Percentiles rank a stretch among this genome's conserved stretches.
Conservation (phyloP, 2,113 vertebrate genomes). For the Azemiops feae region DNA sequence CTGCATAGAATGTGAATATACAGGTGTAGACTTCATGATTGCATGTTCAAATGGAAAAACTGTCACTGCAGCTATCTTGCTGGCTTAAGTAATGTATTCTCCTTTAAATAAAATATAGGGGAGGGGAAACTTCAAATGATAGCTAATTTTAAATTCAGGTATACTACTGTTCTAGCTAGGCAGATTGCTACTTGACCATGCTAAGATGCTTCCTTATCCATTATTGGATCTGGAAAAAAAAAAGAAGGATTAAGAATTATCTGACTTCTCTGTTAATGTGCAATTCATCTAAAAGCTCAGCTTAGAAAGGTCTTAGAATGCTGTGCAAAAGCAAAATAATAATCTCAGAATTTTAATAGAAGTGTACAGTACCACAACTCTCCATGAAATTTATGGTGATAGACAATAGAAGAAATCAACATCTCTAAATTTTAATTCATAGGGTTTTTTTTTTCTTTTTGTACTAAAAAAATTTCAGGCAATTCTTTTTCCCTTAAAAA, state of each 20-base stretch:
- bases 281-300: conserved; percentile 85
- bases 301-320: conserved; percentile 69
- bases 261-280: conserved; percentile 90
- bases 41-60: conserved; percentile 36
- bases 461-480: conserved; percentile 57
- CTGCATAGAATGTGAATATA: conserved; percentile 37
- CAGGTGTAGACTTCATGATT: conserved; percentile 29
- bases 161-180: conserved; percentile 82
- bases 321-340: conserved; percentile 67
- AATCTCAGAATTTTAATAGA: conserved; percentile 62
- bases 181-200: conserved; percentile 91
- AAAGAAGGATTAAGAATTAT: conserved; percentile 95
- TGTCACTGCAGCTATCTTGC: conserved; percentile 43
- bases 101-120: conserved; percentile 65
- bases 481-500: conserved; percentile 23
- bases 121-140: neutral
- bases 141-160: conserved; percentile 81
- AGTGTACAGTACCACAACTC: conserved; percentile 31
- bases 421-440: conserved; percentile 29
- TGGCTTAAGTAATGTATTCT: conserved; percentile 44
- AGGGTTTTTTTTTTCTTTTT: conserved; percentile 5
- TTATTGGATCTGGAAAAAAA: conserved; percentile 88
- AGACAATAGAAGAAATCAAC: conserved; percentile 35
- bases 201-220: conserved; percentile 86
- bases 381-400: conserved; percentile 42